phyloP scores from a whole-genome alignment of 2,797 vertebrate genomes.

The Cuniculus paca region DNA sequence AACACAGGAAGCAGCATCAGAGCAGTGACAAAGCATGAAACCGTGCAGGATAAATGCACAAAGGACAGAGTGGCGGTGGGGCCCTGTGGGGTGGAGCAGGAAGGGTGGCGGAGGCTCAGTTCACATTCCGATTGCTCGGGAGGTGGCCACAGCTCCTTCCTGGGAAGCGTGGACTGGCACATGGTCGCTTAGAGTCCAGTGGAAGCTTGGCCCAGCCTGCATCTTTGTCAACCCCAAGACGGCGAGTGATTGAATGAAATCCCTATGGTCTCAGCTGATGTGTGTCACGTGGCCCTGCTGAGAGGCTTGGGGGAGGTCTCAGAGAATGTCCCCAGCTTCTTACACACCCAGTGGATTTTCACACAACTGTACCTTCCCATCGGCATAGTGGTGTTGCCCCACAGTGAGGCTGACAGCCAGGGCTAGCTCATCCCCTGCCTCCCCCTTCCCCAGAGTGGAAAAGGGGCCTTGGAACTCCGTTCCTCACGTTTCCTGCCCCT shows the following conservation, averaged over 20 bases:
- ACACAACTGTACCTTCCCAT: background rate
- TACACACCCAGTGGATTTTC: background rate
- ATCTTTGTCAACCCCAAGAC: background rate
- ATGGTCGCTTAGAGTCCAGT: background rate
- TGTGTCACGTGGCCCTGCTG: background rate
- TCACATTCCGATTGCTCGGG: background rate
- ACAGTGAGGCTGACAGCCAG: background rate
- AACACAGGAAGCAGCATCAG: conserved; percentile 10
- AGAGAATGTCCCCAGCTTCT: background rate
- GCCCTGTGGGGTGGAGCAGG: background rate
- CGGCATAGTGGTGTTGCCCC: background rate
- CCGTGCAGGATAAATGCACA: background rate
- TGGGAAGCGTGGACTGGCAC: background rate
- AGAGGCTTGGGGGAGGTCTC: background rate
- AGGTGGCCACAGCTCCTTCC: background rate
- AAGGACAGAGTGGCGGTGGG: background rate
- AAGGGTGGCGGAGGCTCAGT: background rate
- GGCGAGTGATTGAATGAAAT: background rate
- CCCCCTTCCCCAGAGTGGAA: background rate
- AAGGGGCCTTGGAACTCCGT: background rate
- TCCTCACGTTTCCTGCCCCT: background rate
- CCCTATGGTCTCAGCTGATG: background rate
- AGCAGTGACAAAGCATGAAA: background rate
- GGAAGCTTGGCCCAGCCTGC: background rate
- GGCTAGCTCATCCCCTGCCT: background rate